Conservation (phyloP, 2,113 vertebrate genomes). For the Deroptyus accipitrinus region DNA sequence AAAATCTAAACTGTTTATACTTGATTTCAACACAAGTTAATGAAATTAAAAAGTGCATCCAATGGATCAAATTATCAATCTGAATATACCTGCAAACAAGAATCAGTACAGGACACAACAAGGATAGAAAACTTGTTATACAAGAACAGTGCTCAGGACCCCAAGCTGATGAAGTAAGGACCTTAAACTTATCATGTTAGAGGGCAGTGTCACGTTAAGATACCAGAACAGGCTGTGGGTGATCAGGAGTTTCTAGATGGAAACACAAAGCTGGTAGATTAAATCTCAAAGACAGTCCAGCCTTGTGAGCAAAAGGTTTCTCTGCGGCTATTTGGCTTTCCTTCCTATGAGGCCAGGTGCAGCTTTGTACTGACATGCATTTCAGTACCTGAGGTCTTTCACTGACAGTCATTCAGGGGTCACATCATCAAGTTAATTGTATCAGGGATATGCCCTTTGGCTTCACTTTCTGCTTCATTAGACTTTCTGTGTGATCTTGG, state of each 20-base stretch:
- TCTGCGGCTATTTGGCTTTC: neutral
- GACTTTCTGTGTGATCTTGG: neutral
- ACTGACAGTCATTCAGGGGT: neutral
- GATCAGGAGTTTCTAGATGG: neutral
- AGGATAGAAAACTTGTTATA: neutral
- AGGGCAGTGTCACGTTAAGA: neutral
- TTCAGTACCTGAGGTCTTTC: neutral
- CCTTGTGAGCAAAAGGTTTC: neutral
- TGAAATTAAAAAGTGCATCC: neutral
- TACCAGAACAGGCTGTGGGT: fast-evolving
- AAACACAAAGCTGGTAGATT: neutral
- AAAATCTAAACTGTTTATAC: neutral
- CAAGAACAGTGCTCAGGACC: neutral
- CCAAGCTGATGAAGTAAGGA: neutral
- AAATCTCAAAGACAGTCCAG: neutral
- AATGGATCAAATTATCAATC: neutral
- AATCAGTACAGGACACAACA: neutral
- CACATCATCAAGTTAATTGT: neutral
- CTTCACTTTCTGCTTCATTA: neutral
- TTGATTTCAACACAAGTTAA: neutral
- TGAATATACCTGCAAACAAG: neutral
- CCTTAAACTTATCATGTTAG: neutral
- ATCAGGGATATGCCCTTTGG: neutral
- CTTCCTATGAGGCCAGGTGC: neutral
- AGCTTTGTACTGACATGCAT: neutral